Percentiles rank a stretch among this genome's conserved stretches.
Conservation (phyloP, 2,888 invertebrate species). For the Acleris holmiana region DNA sequence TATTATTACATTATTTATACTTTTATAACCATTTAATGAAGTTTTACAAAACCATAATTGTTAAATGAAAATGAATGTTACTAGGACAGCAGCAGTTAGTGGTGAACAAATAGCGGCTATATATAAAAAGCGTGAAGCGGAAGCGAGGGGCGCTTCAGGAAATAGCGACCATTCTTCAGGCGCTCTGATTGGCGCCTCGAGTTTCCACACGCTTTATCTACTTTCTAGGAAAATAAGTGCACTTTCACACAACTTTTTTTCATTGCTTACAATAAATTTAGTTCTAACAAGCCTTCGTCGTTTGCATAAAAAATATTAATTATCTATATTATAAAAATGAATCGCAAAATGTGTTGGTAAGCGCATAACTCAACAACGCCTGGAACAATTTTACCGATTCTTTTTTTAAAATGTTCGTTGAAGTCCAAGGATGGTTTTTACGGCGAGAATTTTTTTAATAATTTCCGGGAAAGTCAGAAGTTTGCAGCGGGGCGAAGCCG, state of each 20-base stretch:
- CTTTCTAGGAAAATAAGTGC: slow-evolving; percentile 40
- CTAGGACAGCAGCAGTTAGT: slow-evolving; percentile 43
- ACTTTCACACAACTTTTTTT: neutral
- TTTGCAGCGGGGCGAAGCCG: no score
- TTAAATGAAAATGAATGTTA: slow-evolving; percentile 38
- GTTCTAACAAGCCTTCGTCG: no score
- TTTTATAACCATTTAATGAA: neutral
- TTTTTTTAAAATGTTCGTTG: no score
- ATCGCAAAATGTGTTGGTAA: no score
- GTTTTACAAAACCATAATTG: slow-evolving; percentile 2
- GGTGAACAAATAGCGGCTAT: slow-evolving; percentile 61
- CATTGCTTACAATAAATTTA: neutral
- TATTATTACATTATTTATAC: neutral
- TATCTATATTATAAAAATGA: no score
- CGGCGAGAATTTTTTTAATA: no score
- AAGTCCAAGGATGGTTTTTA: no score
- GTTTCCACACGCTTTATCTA: slow-evolving; percentile 49
- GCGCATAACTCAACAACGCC: no score
- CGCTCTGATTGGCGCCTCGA: slow-evolving; percentile 61
- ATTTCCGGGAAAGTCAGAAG: no score
- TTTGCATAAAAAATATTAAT: no score
- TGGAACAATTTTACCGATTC: no score
- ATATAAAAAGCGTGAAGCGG: slow-evolving; percentile 65
- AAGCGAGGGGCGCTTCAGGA: slow-evolving; percentile 66
- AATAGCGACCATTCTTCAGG: slow-evolving; percentile 68